Evolutionary conservation across 2,113 vertebrate genomes (phyloP), one percentile per base, ranked within the genome.

Genomic region (Scortum barcoo): DNA sequence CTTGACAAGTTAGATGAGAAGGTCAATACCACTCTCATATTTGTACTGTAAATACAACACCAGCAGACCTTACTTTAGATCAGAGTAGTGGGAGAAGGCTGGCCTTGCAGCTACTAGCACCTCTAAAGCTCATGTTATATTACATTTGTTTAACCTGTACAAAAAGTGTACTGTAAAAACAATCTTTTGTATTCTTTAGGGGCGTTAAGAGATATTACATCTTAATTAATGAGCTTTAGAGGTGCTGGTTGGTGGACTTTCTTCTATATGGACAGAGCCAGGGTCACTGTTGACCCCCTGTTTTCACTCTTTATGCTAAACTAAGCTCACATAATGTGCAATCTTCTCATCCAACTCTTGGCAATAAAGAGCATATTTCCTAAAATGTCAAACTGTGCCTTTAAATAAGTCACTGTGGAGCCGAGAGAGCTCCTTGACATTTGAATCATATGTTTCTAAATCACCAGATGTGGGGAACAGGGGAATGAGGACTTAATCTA

Each of bases 401-500:
- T 70, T 53, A 38, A 58, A 46, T 17, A 13, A 2, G 53, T 76
- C 30, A 56, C 17, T 56, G 54, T 50, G 54, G 63, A 74, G 17
- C 3, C 33, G 7, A 36, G 11, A 46, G 17, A 33, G 22, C 14
- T 53, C 9, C 67, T 46, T 33, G 51, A 38, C 67, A 65, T 80
- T 50, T 68, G 54, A 46, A 57, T 65, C 33, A 46, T 22, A 30
- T 22, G 22, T 65, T 19, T 26, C 5, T 36, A 36, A 62, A 4
- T 48, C 28, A 67, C 13, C 40, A 38, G 33, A 50, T 76, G 36
- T 62, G 60, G 24, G 65, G 60, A 46, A 16, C 6, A 14, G 46
- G 42, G 60, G 9, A 76, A 78, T n/a, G 26, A 28, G 30, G 72
- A 40, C 26, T 65, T 70, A 72, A 82, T 88, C 60, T 42, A 46